Conservation (phyloP, 2,797 vertebrate genomes). For the Artibeus lituratus region DNA sequence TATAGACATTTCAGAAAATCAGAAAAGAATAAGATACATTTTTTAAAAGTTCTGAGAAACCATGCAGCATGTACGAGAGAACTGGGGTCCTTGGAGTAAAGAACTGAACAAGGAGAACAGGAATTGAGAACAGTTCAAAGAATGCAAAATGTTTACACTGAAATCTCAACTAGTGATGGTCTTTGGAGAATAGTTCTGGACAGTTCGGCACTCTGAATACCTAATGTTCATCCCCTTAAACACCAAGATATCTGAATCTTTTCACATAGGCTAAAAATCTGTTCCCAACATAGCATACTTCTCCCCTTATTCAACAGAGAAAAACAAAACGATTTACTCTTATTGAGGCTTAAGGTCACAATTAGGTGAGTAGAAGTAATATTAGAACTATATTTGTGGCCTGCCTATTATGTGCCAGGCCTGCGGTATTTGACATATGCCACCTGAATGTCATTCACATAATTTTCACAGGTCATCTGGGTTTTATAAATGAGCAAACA, state of each 20-base stretch:
- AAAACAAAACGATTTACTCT: not conserved
- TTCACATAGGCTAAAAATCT: not conserved
- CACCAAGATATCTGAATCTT: not conserved
- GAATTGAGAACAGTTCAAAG: not conserved
- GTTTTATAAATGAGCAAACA: constrained; percentile 7
- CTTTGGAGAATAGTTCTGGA: not conserved
- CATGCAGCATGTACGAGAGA: not conserved
- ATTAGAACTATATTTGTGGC: not conserved
- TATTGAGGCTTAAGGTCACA: too few relatives aligned
- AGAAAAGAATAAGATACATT: not conserved
- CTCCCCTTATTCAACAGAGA: not conserved
- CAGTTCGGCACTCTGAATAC: not conserved
- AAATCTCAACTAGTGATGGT: not conserved
- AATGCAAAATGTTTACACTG: not conserved
- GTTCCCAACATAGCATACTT: not conserved
- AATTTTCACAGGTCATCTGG: not conserved
- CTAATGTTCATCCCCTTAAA: not conserved
- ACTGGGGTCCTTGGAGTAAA: not conserved
- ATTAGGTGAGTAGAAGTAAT: not conserved
- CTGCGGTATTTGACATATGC: not conserved
- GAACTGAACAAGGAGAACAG: not conserved
- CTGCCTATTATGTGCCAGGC: not conserved
- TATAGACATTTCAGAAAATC: constrained; percentile 20
- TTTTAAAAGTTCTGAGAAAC: not conserved
- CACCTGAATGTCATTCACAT: not conserved